Base-by-base conservation (phyloP, 2,888 invertebrate genomes). In the Drosophila demipolita region DNA sequence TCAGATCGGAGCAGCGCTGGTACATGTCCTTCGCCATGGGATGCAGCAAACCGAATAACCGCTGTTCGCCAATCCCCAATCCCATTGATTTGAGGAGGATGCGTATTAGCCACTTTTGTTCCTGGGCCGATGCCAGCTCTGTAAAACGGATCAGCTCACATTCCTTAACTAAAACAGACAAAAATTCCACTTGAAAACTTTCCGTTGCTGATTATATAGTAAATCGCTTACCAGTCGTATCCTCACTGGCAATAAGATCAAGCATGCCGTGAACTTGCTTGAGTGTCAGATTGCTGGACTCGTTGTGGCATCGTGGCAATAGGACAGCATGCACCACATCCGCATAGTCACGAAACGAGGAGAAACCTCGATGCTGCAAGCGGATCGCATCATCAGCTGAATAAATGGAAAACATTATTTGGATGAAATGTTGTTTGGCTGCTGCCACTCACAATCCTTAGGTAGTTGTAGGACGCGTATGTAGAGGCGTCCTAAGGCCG, bases 31-130 rank as follows among this genome's bases (percentile, higher is more conserved):
- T 95, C 0, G 97, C 98, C 92, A 97, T 96, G 0, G 95, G 95
- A 93, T 99, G 98, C 90, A 96, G 96, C 15, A 95, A 94, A 60
- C 93, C 93, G 45, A 99, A 94, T 53, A 98, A 95, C 29, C 94
- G 95, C 64, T 95, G 95, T 65, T 95, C 94, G 11, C 96, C 95
- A 73, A 98, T 93, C 0, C 97, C 96, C 4, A 98, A 93, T 90
- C 95, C 96, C 92, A 98, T 94, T 66, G 97, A 96, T 93, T 98
- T 99, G 17, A 99, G 93, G 55, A 99, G 95, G 61, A 99, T 96
- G 62, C 98, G 94, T 8, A 98, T 96, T 26, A 99, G 94, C 99
- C 99, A 99, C 93, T 98, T 98, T 77, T 97, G 95, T 91, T 99
- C 97, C 17, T 95, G 91, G 0, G 97, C 95, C 9, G 96, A 96